Base-by-base conservation (phyloP, 2,888 invertebrate genomes). In the Xylota sylvarum region DNA sequence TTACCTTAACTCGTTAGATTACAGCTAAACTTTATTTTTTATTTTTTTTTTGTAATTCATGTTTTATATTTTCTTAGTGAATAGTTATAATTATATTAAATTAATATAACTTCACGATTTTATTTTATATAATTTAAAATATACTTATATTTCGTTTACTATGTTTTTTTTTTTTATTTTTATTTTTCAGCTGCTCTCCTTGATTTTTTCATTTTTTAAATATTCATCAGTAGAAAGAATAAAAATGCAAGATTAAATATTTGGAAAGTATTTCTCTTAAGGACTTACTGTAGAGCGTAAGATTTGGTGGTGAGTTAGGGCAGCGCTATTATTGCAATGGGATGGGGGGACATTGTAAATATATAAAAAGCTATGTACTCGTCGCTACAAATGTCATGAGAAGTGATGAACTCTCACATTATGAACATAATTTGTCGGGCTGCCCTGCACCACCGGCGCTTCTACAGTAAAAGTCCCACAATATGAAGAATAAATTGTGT, bases 1-100 rank as follows among this genome's bases (percentile, higher is more conserved):
- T 86, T 88, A 88, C 79, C 89, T 89, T 89, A 23, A 88, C 12
- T 81, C 76, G 79, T 86, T 86, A 88, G 88, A 87, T 88, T 88
- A 88, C 80, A 88, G 62, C 88, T 87, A 88, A 81, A 23, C 23
- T 23, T 23, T 23, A 23, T 78, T 56, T 64, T 69, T 69, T 46
- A 14, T 64, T 43, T 14, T 56, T 82, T 56, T 85, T 85, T 84
- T 87, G 23, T 23, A 23, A 23, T 23, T 74, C 67, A 78, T 76
- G 76, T 81, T 88, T 70, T 69, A 77, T 82, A 64, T 82, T 52
- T 73, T 67, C 62, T 87, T 72, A 72, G 56, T 83, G 52, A 82
- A 83, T 70, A 70, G 72, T 70, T 85, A 76, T 65, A 76, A 78
- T 87, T 72, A 77, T 72, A 77, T 84, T 72, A 76, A 85, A 85